Evolutionary conservation across 2,797 vertebrate genomes (phyloP).

Genomic region (Artibeus lituratus): DNA sequence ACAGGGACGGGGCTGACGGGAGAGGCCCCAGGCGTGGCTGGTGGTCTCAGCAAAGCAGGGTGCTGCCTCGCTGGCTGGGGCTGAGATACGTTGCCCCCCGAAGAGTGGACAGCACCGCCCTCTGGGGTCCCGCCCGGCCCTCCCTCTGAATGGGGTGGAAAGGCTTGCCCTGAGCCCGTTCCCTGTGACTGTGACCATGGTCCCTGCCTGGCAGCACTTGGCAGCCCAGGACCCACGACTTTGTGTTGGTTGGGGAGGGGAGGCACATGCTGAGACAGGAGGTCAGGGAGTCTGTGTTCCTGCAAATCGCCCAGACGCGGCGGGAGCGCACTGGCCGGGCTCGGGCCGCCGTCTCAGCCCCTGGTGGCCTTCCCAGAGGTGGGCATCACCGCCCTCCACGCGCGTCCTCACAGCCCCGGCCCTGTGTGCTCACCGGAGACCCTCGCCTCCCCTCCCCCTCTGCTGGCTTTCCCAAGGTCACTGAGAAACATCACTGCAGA

Average conservation of each 20-base stretch:
- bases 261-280: not conserved
- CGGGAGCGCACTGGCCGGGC: not conserved
- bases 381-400: accelerated
- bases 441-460: accelerated
- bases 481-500: not conserved
- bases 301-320: accelerated
- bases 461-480: not conserved
- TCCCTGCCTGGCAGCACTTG: accelerated
- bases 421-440: not conserved
- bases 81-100: accelerated
- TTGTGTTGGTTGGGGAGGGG: too few relatives aligned
- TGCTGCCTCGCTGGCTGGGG: accelerated
- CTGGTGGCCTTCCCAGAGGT: too few relatives aligned
- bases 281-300: not conserved
- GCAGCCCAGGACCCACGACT: not conserved
- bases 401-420: accelerated
- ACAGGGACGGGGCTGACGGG: accelerated
- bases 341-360: accelerated
- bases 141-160: not conserved
- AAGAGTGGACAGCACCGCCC: not conserved
- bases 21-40: too few relatives aligned
- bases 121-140: not conserved
- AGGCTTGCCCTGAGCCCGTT: not conserved
- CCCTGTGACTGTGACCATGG: accelerated
- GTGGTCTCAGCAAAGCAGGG: too few relatives aligned